These are phyloP conservation scores for Prochilodus magdalenae DNA, from an alignment of 2,113 vertebrate species.

Conservation along the genomic window DNA sequence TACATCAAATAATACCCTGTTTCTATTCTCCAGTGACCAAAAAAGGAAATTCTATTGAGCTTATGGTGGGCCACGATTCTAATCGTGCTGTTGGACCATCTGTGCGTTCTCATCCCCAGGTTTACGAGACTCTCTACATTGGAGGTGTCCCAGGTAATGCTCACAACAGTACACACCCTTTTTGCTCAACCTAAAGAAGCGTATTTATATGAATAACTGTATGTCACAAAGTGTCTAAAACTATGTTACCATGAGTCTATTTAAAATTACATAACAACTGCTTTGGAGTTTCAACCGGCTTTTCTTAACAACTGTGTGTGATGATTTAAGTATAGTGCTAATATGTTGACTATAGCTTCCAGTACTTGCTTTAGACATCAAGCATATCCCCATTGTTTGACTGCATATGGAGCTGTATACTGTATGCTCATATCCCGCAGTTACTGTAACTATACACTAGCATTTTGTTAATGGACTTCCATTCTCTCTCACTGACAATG, in stretches of 20 bases:
- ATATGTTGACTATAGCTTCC: too few relatives aligned
- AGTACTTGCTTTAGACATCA: too few relatives aligned
- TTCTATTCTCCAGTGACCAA: conserved; percentile 73
- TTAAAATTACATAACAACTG: not conserved
- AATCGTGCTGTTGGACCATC: conserved; percentile 59
- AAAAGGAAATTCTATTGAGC: conserved; percentile 66
- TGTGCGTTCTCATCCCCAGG: not conserved
- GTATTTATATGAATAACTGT: not conserved
- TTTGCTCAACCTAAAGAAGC: not conserved
- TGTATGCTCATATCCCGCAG: too few relatives aligned
- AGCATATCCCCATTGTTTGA: too few relatives aligned
- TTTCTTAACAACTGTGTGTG: not conserved
- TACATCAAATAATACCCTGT: not conserved
- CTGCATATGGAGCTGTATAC: too few relatives aligned
- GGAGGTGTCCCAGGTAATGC: conserved; percentile 83
- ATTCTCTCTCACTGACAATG: conserved; percentile 8
- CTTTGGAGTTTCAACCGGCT: too few relatives aligned
- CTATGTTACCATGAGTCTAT: not conserved
- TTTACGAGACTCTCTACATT: conserved; percentile 72
- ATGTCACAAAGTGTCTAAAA: too few relatives aligned
- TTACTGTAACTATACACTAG: too few relatives aligned
- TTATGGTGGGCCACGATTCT: conserved; percentile 73
- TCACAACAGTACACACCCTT: not conserved
- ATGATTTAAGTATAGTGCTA: not conserved
- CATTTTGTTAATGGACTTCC: not conserved